A percentile compares a stretch with the other conserved stretches of the same genome.
Conservation (phyloP, 2,888 invertebrate genomes). For the Podabrus alpinus region DNA sequence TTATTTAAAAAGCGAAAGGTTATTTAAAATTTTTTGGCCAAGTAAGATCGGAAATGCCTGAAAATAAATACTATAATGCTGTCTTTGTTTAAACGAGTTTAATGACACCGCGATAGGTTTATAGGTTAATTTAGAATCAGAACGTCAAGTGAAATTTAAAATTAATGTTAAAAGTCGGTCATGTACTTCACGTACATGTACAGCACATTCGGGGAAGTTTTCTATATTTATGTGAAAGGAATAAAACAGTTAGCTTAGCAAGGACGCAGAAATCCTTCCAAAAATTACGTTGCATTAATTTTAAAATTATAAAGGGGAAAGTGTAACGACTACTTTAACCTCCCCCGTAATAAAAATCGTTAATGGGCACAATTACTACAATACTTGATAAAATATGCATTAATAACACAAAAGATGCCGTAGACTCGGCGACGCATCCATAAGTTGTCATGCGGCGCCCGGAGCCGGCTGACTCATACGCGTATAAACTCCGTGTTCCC, state of each 20-base stretch:
- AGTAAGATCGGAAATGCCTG: background rate
- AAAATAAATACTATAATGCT: background rate
- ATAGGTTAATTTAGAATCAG: background rate
- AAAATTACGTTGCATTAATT: background rate
- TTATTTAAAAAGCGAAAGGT: background rate
- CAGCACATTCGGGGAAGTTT: background rate
- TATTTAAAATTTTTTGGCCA: background rate
- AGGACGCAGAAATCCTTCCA: background rate
- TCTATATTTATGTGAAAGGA: background rate
- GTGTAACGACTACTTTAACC: background rate
- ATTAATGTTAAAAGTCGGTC: background rate
- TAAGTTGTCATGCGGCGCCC: slow-evolving; percentile 26
- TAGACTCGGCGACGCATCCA: slow-evolving; percentile 24
- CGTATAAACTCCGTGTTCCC: slow-evolving; percentile 22
- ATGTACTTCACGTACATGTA: background rate
- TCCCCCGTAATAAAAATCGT: background rate
- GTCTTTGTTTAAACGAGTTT: background rate
- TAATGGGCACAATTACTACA: background rate
- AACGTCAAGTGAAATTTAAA: background rate
- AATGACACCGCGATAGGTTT: background rate
- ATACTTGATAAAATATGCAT: background rate
- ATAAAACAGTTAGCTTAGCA: background rate
- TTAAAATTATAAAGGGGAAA: background rate
- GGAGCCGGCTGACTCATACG: slow-evolving; percentile 26
- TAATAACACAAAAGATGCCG: background rate